Percentiles rank a stretch among this genome's conserved stretches.
phyloP scores from a whole-genome alignment of 1,140 invertebrate species.

The Nomia melanderi region DNA sequence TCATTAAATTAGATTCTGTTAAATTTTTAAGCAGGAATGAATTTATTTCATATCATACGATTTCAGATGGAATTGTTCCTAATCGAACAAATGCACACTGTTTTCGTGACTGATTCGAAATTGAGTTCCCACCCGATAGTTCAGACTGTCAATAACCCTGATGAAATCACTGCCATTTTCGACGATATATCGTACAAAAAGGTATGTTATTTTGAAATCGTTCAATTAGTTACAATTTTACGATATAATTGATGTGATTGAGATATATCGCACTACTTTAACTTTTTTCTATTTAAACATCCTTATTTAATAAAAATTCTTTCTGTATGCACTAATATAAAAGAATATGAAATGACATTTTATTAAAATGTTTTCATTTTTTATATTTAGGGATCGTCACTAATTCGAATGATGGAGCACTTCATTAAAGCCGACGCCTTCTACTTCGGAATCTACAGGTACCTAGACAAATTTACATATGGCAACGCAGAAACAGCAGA shows the following conservation, averaged over 20 bases:
- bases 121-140: conserved; percentile 94
- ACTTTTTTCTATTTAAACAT: too few species aligned
- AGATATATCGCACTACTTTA: too few species aligned
- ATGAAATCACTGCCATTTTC: conserved; percentile 96
- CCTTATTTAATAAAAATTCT: too few species aligned
- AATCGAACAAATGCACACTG: conserved; percentile 86
- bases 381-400: conserved; percentile 87
- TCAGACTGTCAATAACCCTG: conserved; percentile 90
- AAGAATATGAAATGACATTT: too few species aligned
- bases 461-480: conserved; percentile 87
- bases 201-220: conserved; percentile 79
- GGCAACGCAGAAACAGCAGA: conserved; percentile 91
- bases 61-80: conserved; percentile 87
- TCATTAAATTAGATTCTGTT: too few species aligned
- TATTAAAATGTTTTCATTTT: not conserved
- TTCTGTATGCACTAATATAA: too few species aligned
- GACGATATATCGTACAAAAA: conserved; percentile 96
- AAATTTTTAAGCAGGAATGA: not conserved
- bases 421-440: conserved; percentile 90
- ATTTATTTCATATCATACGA: not conserved
- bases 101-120: conserved; percentile 89
- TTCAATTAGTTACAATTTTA: too few species aligned
- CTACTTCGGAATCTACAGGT: conserved; percentile 86
- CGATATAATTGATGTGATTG: too few species aligned
- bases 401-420: conserved; percentile 94